Base-by-base conservation (phyloP, 1,140 invertebrate species). In the Varroa destructor region DNA sequence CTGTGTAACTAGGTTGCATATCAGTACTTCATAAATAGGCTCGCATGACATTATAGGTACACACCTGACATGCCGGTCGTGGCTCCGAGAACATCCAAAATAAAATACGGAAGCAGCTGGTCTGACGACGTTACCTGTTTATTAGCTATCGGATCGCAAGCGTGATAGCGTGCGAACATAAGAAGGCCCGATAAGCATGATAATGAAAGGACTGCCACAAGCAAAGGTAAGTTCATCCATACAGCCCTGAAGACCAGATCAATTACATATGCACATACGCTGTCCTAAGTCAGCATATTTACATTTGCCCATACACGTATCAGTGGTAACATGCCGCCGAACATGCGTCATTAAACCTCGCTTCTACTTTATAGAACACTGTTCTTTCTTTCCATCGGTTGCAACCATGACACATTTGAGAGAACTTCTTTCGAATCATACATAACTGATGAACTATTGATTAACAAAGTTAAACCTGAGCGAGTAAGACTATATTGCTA, bases 121-220 rank as follows among this genome's bases (percentile, higher is more conserved):
- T 81, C 79, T 5, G 76, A 75, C 1, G 77, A 73, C 58, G 56
- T 72, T 4, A 82, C 76, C 12, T 77, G 73, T 14, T 73, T 74
- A 46, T 75, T 75, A 6, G 70, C 73, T 14, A 81, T 73, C 1
- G 81, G 80, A 73, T 82, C 80, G 75, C 81, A 82, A 10, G 74
- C 74, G 43, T 77, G 74, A 73, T 81, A 81, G 43, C 76, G 76
- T 6, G 78, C 78, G 51, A 79, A 81, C 10, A 81, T 74, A 6
- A 80, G 76, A 6, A 81, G 75, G 36, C 81, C 81, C 74, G 79
- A 78, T 25, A 81, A 72, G 71, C 77, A 77, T 71, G 77, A 75
- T 0, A 81, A 42, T 25, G 77, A 76, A 56, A 80, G 71, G 42
- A 80, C 75, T 42, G 79, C 73, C 1, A 76, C 56, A 0, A 79